Percentiles rank a stretch among this genome's conserved stretches.
phyloP scores from a whole-genome alignment of 2,113 vertebrate genomes.

The Bombycilla garrulus region DNA sequence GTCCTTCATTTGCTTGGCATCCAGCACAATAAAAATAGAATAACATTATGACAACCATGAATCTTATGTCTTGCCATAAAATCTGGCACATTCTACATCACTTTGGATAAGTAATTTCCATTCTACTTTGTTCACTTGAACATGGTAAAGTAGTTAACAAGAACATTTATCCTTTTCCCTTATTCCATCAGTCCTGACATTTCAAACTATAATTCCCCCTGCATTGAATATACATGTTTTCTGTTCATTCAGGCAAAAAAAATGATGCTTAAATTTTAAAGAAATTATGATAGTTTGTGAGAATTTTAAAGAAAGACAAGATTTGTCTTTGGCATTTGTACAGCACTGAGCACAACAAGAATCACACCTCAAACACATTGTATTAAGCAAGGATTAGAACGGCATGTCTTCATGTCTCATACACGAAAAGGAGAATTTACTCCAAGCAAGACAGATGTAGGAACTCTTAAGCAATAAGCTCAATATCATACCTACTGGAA shows the following conservation, averaged over 20 bases:
- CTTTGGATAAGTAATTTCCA: slow-evolving; percentile 44
- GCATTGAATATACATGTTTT: slow-evolving; percentile 45
- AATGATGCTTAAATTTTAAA: not conserved
- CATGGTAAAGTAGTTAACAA: slow-evolving; percentile 52
- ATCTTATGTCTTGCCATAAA: slow-evolving; percentile 16
- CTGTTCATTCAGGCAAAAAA: not conserved
- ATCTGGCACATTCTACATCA: slow-evolving; percentile 7
- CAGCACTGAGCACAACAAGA: not conserved
- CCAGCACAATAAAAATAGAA: slow-evolving; percentile 23
- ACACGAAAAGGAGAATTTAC: not conserved
- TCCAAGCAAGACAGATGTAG: not conserved
- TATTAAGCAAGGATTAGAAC: not conserved
- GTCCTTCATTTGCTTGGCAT: not conserved
- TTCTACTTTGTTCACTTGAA: slow-evolving; percentile 38
- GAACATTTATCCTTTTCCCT: slow-evolving; percentile 42
- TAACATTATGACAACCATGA: not conserved
- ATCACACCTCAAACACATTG: not conserved
- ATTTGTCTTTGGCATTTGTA: not conserved
- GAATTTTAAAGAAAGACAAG: slow-evolving; percentile 3
- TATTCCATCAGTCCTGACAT: slow-evolving; percentile 36
- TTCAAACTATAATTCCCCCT: slow-evolving; percentile 20
- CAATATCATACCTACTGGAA: not conserved
- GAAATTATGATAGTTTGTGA: not conserved
- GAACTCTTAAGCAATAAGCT: not conserved
- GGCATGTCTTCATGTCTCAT: not conserved